Conservation (phyloP, 2,797 vertebrate species). For the Danio jaintianensis region DNA sequence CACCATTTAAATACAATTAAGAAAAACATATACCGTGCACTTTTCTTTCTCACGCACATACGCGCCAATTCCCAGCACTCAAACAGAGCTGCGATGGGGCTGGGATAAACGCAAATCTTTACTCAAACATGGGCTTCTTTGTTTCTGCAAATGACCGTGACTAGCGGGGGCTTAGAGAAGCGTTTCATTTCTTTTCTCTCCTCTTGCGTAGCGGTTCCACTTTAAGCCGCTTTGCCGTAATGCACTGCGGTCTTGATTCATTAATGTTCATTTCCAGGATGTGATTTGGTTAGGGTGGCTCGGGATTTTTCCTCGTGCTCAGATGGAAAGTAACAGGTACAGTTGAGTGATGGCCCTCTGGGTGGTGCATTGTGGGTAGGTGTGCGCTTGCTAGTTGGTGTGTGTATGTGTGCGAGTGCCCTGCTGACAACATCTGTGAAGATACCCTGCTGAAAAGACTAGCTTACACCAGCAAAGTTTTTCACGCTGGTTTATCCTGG, state of each 20-base stretch:
- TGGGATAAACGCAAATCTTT: slow-evolving; percentile 59
- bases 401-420: slow-evolving; percentile 22
- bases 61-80: slow-evolving; percentile 48
- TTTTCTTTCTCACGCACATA: slow-evolving; percentile 43
- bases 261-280: slow-evolving; percentile 74
- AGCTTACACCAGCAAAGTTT: slow-evolving; percentile 12
- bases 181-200: slow-evolving; percentile 68
- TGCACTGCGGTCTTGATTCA: slow-evolving; percentile 60
- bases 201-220: slow-evolving; percentile 66
- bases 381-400: slow-evolving; percentile 29
- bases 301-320: slow-evolving; percentile 66
- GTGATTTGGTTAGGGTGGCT: slow-evolving; percentile 75
- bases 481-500: background rate
- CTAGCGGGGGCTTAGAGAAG: slow-evolving; percentile 65
- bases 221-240: slow-evolving; percentile 68
- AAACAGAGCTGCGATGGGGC: slow-evolving; percentile 42
- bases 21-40: slow-evolving; percentile 9
- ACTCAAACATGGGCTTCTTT: slow-evolving; percentile 63
- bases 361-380: slow-evolving; percentile 42
- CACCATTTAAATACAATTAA: slow-evolving; percentile 34
- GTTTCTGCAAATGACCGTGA: slow-evolving; percentile 69
- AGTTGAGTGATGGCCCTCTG: slow-evolving; percentile 62
- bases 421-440: slow-evolving; percentile 20
- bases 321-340: slow-evolving; percentile 52
- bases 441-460: slow-evolving; percentile 10